A percentile compares a stretch with the other conserved stretches of the same genome.
These are phyloP conservation scores for Montipora cactus DNA, from an alignment of 64 coral and sea anemone genomes.

Conservation along the genomic window DNA sequence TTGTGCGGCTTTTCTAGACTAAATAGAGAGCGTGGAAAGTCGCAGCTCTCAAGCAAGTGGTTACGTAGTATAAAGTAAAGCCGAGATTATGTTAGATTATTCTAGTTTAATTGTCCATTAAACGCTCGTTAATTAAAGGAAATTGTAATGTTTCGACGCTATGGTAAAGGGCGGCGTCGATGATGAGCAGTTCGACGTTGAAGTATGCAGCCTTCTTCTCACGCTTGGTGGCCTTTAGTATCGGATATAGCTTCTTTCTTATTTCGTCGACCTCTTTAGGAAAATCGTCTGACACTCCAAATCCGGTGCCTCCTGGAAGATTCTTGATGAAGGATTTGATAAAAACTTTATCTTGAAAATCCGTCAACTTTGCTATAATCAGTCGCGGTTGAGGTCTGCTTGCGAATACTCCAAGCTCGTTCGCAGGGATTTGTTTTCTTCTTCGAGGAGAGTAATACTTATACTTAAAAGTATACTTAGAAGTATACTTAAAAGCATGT, in stretches of 20 bases:
- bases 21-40: background rate
- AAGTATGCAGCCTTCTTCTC: background rate
- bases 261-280: background rate
- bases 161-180: background rate
- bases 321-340: background rate
- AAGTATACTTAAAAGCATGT: no score
- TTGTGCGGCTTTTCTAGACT: constrained; percentile 8
- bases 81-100: no score
- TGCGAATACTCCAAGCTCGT: no score
- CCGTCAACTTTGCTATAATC: no score
- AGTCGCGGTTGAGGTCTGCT: no score
- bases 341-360: background rate
- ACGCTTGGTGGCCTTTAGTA: background rate
- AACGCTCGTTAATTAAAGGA: constrained; percentile 1
- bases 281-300: background rate
- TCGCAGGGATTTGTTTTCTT: no score
- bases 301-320: background rate
- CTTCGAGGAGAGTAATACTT: no score
- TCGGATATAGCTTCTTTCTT: background rate
- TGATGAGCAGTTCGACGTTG: constrained; percentile 1
- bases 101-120: background rate
- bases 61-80: background rate
- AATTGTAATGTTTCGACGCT: background rate
- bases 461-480: no score
- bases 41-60: background rate